phyloP scores from a whole-genome alignment of 2,797 vertebrate genomes.

The Chrosomus eos region DNA sequence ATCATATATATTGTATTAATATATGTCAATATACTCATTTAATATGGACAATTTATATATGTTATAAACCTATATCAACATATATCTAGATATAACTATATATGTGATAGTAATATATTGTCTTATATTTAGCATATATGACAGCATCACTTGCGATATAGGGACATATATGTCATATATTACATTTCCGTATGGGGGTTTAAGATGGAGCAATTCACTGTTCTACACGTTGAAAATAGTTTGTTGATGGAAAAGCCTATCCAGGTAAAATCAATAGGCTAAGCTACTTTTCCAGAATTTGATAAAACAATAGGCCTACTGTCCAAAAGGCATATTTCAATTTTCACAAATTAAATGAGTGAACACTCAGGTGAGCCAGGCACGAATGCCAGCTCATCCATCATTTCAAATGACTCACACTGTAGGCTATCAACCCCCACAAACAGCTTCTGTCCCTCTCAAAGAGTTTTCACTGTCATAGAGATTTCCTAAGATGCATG shows the following conservation, averaged over 20 bases:
- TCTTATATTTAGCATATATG: no score
- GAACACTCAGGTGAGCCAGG: slow-evolving; percentile 24
- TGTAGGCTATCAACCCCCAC: slow-evolving; percentile 15
- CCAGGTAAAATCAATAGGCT: not conserved
- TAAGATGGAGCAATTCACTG: not conserved
- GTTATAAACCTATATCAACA: no score
- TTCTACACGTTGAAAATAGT: not conserved
- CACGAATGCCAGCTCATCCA: slow-evolving; percentile 41
- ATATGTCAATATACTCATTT: no score
- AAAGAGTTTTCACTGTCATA: slow-evolving; percentile 6
- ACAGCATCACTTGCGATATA: no score
- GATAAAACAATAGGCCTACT: not conserved
- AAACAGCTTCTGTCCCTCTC: slow-evolving; percentile 45
- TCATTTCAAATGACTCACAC: slow-evolving; percentile 54
- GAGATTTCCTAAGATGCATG: slow-evolving; percentile 17
- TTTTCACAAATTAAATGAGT: not conserved
- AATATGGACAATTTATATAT: no score
- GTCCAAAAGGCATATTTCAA: not conserved
- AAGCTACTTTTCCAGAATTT: not conserved
- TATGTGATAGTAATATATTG: no score
- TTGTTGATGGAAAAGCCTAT: not conserved
- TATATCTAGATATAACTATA: no score
- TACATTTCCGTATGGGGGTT: no score
- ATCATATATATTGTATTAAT: no score
- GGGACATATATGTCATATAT: no score